Evolutionary conservation across 1,140 invertebrate species (phyloP), one percentile per base, ranked within the genome.

Genomic region (Drosophila simulans): DNA sequence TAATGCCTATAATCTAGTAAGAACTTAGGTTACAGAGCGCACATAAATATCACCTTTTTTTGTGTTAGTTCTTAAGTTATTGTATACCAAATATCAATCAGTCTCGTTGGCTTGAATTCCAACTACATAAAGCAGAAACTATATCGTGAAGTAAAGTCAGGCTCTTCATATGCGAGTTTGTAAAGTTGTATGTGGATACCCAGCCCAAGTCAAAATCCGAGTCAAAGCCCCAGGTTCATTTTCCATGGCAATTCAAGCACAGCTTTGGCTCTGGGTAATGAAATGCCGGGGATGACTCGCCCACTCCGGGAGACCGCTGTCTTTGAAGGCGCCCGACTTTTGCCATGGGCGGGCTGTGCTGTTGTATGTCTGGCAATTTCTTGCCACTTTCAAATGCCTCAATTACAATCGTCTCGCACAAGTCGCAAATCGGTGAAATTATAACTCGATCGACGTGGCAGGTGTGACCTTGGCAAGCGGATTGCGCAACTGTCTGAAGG

Each of bases 351-450:
- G 64, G 42, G 49, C 46, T 20, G 42, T 10, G 11, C 20, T 22
- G 12, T 51, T 22, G 40, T 37, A 55, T 73, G 35, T 53, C 35
- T 48, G 59, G 51, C 69, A 74, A 73, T 63, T 74, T 64, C 45
- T 60, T 56, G 48, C 46, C 62, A 66, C 71, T 75, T 75, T 75
- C 72, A 57, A 75, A 75, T 75, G 72, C 71, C 71, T 57, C 72
- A 75, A 76, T 76, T 76, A 76, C 20, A 43, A 25, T 43, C 34
- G 13, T 45, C 64, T 57, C 71, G 59, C 71, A 76, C 72, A 76
- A 76, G 72, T 66, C 48, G 60, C 60, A 75, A 76, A 76, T 75
- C 72, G 71, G 60, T 42, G 53, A 75, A 75, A 75, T 75, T 75
- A 75, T 75, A 65, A 57, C 65, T 70, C 64, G 64, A 70, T 65